A percentile compares a stretch with the other conserved stretches of the same genome.
Conservation (phyloP, 2,888 invertebrate genomes). For the Agrilus cyanescens region DNA sequence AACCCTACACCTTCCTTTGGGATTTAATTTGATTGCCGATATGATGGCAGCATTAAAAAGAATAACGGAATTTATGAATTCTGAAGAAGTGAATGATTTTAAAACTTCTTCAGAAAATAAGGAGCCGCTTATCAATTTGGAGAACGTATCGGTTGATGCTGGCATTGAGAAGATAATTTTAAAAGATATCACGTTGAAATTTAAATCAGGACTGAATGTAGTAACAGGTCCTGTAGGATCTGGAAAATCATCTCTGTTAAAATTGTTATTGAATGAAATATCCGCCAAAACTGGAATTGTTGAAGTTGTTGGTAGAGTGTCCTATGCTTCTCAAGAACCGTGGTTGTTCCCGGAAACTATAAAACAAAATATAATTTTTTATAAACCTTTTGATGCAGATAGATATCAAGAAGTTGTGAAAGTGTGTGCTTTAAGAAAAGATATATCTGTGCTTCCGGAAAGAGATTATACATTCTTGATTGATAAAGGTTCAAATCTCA, state of each 20-base stretch:
- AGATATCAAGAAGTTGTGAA: conserved; percentile 47
- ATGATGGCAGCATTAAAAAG: conserved; percentile 61
- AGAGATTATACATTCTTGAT: conserved; percentile 69
- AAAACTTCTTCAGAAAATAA: conserved; percentile 6
- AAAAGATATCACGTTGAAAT: conserved; percentile 32
- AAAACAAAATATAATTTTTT: conserved; percentile 69
- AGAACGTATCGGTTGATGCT: conserved; percentile 18
- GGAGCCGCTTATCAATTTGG: conserved; percentile 19
- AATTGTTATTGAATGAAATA: conserved; percentile 34
- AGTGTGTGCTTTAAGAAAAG: conserved; percentile 51
- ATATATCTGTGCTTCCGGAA: conserved; percentile 58
- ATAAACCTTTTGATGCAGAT: conserved; percentile 44
- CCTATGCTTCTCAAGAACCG: conserved; percentile 50
- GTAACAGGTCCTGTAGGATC: conserved; percentile 54
- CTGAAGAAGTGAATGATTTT: neutral
- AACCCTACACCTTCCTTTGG: conserved; percentile 81
- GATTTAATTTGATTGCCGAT: conserved; percentile 70
- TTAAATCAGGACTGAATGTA: conserved; percentile 36
- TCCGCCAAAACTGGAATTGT: conserved; percentile 30
- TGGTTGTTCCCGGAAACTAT: conserved; percentile 51
- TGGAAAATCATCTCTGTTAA: conserved; percentile 44
- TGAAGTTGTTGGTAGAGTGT: conserved; percentile 37
- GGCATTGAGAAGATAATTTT: conserved; percentile 26
- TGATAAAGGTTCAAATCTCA: conserved; percentile 66
- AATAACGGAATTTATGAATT: conserved; percentile 42